These are phyloP conservation scores for Hydrolagus affinis DNA, from an alignment of 2,113 vertebrate genomes.

Conservation along the genomic window DNA sequence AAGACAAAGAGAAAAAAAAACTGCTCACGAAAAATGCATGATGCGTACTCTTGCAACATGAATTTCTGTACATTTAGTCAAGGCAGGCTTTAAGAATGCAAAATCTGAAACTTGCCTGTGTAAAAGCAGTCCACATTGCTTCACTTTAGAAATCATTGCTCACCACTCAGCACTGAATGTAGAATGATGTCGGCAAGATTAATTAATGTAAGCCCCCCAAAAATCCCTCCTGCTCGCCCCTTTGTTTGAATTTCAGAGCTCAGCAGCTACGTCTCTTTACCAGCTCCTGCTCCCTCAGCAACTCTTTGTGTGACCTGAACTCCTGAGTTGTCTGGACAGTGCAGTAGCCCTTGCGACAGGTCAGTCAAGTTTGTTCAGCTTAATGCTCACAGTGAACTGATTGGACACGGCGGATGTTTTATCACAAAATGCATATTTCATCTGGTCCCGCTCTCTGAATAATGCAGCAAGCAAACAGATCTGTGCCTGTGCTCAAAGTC, in stretches of 20 bases:
- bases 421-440: conserved; percentile 50
- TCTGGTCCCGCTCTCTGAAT: conserved; percentile 55
- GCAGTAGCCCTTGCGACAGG: conserved; percentile 54
- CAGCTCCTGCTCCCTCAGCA: conserved; percentile 50
- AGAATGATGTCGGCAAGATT: neutral
- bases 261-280: conserved; percentile 59
- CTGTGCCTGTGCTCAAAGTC: conserved; percentile 44
- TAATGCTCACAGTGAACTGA: conserved; percentile 51
- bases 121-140: neutral
- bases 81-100: neutral
- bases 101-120: neutral
- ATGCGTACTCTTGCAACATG: neutral
- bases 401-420: conserved; percentile 46
- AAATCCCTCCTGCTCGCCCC: conserved; percentile 12
- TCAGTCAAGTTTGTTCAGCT: conserved; percentile 70
- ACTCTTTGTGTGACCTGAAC: conserved; percentile 70
- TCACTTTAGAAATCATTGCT: neutral
- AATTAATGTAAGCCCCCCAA: conserved; percentile 19
- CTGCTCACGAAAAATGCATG: conserved; percentile 27
- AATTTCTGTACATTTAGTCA: neutral
- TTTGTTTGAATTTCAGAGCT: conserved; percentile 49
- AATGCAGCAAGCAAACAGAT: conserved; percentile 50
- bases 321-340: conserved; percentile 66
- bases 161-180: neutral
- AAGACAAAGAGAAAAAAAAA: conserved; percentile 36